These are phyloP conservation scores for Drosophila parvula DNA, from an alignment of 1,140 invertebrate species.

Conservation along the genomic window DNA sequence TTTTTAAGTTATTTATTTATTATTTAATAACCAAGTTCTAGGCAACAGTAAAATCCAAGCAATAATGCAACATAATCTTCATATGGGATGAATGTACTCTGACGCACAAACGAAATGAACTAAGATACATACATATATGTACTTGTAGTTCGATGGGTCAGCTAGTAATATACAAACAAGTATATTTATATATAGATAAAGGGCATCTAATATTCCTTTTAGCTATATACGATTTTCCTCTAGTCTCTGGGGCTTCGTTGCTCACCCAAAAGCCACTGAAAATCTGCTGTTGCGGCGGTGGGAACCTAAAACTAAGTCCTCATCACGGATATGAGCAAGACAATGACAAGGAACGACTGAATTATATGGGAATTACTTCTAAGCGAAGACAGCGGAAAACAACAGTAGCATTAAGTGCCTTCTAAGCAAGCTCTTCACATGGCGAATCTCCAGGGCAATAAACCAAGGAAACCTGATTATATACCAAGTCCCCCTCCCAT, in stretches of 20 bases:
- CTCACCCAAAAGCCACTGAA: slow-evolving; percentile 33
- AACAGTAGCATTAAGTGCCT: slow-evolving; percentile 8
- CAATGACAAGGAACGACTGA: slow-evolving; percentile 55
- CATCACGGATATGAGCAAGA: slow-evolving; percentile 59
- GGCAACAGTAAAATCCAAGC: too few relatives aligned
- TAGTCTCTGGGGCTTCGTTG: background rate
- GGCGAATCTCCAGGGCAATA: slow-evolving; percentile 32
- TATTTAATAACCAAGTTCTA: too few relatives aligned
- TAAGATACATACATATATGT: too few relatives aligned
- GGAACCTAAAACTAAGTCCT: slow-evolving; percentile 56
- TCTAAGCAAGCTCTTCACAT: slow-evolving; percentile 18
- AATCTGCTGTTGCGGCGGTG: slow-evolving; percentile 14
- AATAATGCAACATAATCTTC: too few relatives aligned
- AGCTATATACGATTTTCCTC: background rate
- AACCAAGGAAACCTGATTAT: slow-evolving; percentile 6
- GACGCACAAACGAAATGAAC: too few relatives aligned
- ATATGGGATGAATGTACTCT: too few relatives aligned
- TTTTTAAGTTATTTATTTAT: too few relatives aligned
- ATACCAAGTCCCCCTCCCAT: too few relatives aligned
- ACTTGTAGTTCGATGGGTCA: too few relatives aligned
- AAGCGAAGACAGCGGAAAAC: slow-evolving; percentile 26
- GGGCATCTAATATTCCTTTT: slow-evolving; percentile 1
- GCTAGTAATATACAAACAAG: background rate
- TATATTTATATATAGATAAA: background rate
- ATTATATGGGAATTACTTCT: slow-evolving; percentile 56